Evolutionary conservation across 2,888 invertebrate species (phyloP).

Genomic region (Drosophila seclusa): DNA sequence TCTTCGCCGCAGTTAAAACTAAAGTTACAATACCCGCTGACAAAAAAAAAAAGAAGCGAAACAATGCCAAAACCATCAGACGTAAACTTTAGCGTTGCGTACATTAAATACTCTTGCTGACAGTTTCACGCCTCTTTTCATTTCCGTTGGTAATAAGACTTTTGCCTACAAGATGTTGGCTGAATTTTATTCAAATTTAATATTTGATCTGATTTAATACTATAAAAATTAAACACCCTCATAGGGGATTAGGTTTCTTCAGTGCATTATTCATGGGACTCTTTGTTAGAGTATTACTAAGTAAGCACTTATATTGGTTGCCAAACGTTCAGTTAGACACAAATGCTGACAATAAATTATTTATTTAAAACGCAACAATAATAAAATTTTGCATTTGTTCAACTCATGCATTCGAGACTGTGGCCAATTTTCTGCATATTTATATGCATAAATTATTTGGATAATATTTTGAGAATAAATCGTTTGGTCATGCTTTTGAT

Average conservation of each 20-base stretch:
- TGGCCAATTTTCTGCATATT: slow-evolving; percentile 28
- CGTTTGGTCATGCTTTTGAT: slow-evolving; percentile 1
- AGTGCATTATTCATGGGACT: too few species aligned
- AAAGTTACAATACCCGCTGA: slow-evolving; percentile 25
- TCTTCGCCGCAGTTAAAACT: slow-evolving; percentile 20
- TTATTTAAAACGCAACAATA: slow-evolving; percentile 43
- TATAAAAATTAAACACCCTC: too few species aligned
- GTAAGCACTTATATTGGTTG: background rate
- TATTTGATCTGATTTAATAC: background rate
- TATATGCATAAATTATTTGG: slow-evolving; percentile 32
- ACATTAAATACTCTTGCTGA: slow-evolving; percentile 1
- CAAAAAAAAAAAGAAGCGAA: background rate
- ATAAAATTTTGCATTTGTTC: slow-evolving; percentile 31
- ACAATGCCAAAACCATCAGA: slow-evolving; percentile 7
- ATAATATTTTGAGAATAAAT: slow-evolving; percentile 8
- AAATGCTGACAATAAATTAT: slow-evolving; percentile 39
- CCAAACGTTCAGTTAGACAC: background rate
- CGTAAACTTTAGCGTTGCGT: slow-evolving; percentile 1
- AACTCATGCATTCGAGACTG: slow-evolving; percentile 23
- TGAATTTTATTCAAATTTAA: background rate
- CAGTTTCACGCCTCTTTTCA: slow-evolving; percentile 2
- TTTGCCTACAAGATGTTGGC: background rate
- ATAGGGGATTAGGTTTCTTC: background rate
- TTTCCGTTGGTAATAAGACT: background rate
- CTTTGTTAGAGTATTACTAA: background rate